Conservation (phyloP, 1,140 invertebrate species). For the Varroa destructor region DNA sequence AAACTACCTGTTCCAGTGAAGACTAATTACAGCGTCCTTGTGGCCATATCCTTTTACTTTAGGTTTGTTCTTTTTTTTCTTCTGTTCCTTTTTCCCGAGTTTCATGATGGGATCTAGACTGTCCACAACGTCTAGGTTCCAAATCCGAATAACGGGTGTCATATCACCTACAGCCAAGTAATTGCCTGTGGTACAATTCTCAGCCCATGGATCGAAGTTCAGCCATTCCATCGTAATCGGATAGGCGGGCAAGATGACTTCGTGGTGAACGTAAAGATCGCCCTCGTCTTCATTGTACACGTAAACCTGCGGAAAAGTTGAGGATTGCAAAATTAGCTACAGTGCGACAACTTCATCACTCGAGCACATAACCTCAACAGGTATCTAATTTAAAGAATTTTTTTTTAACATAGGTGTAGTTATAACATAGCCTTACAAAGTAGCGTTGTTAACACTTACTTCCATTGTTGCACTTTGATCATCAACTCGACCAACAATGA, state of each 20-base stretch:
- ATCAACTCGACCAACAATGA: constrained; percentile 71
- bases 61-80: constrained; percentile 46
- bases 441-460: constrained; percentile 56
- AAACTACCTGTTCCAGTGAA: constrained; percentile 73
- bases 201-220: constrained; percentile 58
- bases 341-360: background rate
- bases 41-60: constrained; percentile 54
- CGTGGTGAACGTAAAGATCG: constrained; percentile 83
- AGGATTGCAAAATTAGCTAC: constrained; percentile 11
- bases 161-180: constrained; percentile 80
- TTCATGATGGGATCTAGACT: constrained; percentile 68
- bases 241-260: constrained; percentile 69
- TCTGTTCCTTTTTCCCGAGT: constrained; percentile 51
- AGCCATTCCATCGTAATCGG: constrained; percentile 85
- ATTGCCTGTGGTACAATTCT: constrained; percentile 51
- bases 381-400: background rate
- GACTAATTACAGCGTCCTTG: constrained; percentile 72
- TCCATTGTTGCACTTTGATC: constrained; percentile 69
- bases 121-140: constrained; percentile 87
- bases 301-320: constrained; percentile 41
- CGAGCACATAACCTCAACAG: constrained; percentile 20
- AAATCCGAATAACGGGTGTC: constrained; percentile 76
- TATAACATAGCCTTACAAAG: background rate
- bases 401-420: background rate
- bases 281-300: constrained; percentile 78